Base-by-base conservation (phyloP, 2,113 vertebrate species). In the Sebastes schlegelii region DNA sequence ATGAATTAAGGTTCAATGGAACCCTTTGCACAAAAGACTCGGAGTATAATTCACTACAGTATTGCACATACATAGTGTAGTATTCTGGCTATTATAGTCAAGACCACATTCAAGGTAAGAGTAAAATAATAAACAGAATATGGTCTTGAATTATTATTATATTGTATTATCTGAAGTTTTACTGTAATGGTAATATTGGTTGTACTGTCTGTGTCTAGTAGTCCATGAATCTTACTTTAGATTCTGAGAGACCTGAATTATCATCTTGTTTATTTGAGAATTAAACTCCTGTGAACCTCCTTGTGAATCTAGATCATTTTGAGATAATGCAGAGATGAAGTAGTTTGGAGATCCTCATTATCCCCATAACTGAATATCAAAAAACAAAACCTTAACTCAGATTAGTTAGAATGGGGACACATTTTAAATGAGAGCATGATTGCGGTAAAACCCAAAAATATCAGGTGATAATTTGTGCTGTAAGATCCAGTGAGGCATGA, bases 401-500 rank as follows among this genome's bases (percentile, higher is more conserved):
- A 52, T 17, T 6, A 52, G 48, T 67, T 34, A 9, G 58, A 72
- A 34, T 5, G 2, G 11, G 62, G 43, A 57, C 19, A 45, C 1
- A 46, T 74, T 43, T 64, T 0, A 64, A 76, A 74, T 74, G 9
- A 17, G 23, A 68, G 4, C 71, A 57, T 34, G n/a, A 74, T 62
- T 60, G 65, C 19, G 4, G 8, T 43, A 64, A 57, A 72, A 45
- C 12, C 34, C 14, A 19, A 34, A 72, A 63, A 66, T n/a, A 64
- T 64, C 51, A 77, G 64, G 23, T 76, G 57, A 75, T 77, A 34
- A 72, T 82, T 69, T 63, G 9, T 66, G 40, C 60, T 49, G 69
- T 19, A 5, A 34, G n/a, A 79, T 73, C 52, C 77, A 62, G 72
- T 40, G 8, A 69, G n/a, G 67, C 48, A 23, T 45, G 51, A 2